Conservation (phyloP, 2,113 vertebrate species). For the Pelecanus crispus region DNA sequence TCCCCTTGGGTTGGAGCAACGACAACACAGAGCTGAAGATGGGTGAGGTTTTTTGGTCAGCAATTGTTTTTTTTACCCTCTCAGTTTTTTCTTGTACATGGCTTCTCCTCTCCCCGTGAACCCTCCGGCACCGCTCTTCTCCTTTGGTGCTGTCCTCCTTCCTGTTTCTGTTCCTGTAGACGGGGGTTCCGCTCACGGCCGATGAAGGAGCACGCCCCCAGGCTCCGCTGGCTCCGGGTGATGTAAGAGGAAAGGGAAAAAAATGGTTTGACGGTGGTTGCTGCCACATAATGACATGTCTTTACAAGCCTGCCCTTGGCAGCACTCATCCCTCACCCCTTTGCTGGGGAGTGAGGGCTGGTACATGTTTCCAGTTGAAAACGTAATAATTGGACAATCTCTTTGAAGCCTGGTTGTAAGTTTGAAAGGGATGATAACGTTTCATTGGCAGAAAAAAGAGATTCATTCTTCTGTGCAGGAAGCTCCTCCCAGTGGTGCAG, state of each 20-base stretch:
- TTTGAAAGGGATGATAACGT: neutral
- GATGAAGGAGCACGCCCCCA: accelerated
- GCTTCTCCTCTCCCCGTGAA: neutral
- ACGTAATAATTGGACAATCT: accelerated
- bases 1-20: neutral
- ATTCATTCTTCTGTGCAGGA: neutral
- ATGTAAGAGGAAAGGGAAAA: neutral
- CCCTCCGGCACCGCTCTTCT: neutral
- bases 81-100: neutral
- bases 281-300: neutral
- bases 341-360: neutral
- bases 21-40: neutral
- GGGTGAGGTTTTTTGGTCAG: neutral
- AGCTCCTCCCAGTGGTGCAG: neutral
- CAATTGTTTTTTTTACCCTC: neutral
- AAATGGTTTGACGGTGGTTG: accelerated
- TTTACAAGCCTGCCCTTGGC: neutral
- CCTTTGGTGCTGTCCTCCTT: neutral
- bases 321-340: neutral
- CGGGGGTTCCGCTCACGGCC: accelerated
- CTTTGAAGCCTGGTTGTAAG: neutral
- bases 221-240: accelerated
- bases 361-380: accelerated
- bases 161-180: neutral
- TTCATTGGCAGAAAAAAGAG: neutral